Evolutionary conservation across 2,888 invertebrate species (phyloP).

Genomic region (Caenorhabditis afra): DNA sequence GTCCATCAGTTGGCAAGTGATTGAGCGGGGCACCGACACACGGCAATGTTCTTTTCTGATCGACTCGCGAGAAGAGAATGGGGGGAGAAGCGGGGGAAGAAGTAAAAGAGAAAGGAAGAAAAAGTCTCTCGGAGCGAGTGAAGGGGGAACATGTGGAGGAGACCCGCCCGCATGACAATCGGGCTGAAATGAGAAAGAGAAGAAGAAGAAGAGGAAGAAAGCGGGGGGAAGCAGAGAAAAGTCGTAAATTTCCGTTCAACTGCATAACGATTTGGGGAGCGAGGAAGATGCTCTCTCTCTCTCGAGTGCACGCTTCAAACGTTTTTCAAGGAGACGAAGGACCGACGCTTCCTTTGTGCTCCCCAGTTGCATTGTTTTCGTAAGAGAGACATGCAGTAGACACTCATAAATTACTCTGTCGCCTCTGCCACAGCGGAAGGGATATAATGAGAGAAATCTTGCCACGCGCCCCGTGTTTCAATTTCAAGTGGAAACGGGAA

Average conservation of each 20-base stretch:
- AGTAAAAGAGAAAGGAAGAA: constrained; percentile 14
- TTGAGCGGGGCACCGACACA: constrained; percentile 17
- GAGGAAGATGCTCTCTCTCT: constrained; percentile 5
- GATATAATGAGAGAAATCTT: constrained; percentile 14
- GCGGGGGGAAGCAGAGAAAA: constrained; percentile 23
- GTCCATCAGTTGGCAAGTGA: constrained; percentile 45
- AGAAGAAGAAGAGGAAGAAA: constrained; percentile 6
- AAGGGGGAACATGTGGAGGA: constrained; percentile 34
- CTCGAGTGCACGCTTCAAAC: constrained; percentile 17
- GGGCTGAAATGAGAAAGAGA: constrained; percentile 53
- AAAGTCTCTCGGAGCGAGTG: too few relatives aligned
- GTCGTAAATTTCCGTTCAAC: constrained; percentile 55
- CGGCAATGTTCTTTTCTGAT: constrained; percentile 3
- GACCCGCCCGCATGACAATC: constrained; percentile 46
- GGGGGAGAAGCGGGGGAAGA: constrained; percentile 20
- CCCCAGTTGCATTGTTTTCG: constrained; percentile 10
- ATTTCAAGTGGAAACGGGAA: constrained; percentile 2
- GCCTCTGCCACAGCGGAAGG: neutral
- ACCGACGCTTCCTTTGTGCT: neutral
- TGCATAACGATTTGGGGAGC: constrained; percentile 29
- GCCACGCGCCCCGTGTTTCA: constrained; percentile 2
- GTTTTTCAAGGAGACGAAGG: neutral
- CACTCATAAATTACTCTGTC: neutral
- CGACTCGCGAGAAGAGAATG: constrained; percentile 20
- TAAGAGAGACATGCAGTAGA: constrained; percentile 1